Evolutionary conservation across 2,113 vertebrate species (phyloP), one percentile per base, ranked within the genome.

Genomic region (Geothlypis trichas): DNA sequence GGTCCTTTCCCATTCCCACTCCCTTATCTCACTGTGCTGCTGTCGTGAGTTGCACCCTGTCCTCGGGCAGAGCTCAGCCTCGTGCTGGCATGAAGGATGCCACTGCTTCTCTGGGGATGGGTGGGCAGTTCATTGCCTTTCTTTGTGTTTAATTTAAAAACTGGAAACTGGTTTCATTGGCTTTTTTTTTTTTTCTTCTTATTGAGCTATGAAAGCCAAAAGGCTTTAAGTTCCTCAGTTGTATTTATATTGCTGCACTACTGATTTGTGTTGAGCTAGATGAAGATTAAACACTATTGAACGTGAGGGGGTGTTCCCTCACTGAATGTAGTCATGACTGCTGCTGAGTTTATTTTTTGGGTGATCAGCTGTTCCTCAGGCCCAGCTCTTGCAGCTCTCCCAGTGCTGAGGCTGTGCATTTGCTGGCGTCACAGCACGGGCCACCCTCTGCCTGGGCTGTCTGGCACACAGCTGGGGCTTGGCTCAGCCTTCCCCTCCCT

Each of bases 231-330:
- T 58, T 79, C 90, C 87, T 92, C 9, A 5, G 84, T 95, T 97
- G 92, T 98, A 96, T 98, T 98, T 98, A 96, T 97, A 94, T 95
- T 97, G 92, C 96, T 98, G 96, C 93, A 96, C 97, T 97, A 96
- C 96, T 96, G 95, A 97, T 96, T 79, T 97, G 91, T 97, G 90
- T 97, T 97, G 96, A 97, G 83, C 92, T 93, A 93, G 92, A 84
- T 88, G 89, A 97, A 96, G 93, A 98, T 98, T 98, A 98, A 98
- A 98, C 95, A 95, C 94, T 97, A 84, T 96, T 93, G 95, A 97
- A 97, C 42, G 95, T 39, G 87, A 74, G 93, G 93, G 88, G 17
- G 30, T 0, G 5, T 84, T 72, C 75, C 95, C 90, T 90, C 13
- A 6, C 44, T 31, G 51, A 96, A 94, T 85, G 96, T 93, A 92